Conservation (phyloP, 2,797 vertebrate species). For the Peromyscus aztecus region DNA sequence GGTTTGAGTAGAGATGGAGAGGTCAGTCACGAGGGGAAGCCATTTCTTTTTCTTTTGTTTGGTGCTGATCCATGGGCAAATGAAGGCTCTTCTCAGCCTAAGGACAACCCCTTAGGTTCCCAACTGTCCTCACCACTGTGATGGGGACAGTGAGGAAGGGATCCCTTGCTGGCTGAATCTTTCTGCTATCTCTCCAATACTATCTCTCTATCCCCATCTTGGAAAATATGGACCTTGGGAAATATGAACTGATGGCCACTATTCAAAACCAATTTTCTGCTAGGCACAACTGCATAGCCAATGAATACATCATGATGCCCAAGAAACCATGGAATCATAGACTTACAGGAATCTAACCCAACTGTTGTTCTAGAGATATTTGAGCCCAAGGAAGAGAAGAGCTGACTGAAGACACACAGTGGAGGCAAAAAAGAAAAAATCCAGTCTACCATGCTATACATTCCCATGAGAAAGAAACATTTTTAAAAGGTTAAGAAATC, state of each 20-base stretch:
- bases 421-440: background rate
- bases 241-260: background rate
- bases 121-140: background rate
- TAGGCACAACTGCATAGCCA: background rate
- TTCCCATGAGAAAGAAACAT: background rate
- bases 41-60: background rate
- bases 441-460: background rate
- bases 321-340: background rate
- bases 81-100: background rate
- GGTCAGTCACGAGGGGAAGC: fast-evolving
- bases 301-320: background rate
- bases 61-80: background rate
- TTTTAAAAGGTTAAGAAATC: background rate
- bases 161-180: background rate
- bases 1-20: background rate
- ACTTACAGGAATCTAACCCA: background rate
- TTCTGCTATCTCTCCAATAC: background rate
- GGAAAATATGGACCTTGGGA: background rate
- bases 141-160: background rate
- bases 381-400: conserved; percentile 43
- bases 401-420: conserved; percentile 46
- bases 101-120: background rate
- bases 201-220: background rate
- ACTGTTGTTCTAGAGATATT: background rate
- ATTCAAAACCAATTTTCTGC: background rate